phyloP scores from a whole-genome alignment of 2,113 vertebrate species.

The Salvator merianae region DNA sequence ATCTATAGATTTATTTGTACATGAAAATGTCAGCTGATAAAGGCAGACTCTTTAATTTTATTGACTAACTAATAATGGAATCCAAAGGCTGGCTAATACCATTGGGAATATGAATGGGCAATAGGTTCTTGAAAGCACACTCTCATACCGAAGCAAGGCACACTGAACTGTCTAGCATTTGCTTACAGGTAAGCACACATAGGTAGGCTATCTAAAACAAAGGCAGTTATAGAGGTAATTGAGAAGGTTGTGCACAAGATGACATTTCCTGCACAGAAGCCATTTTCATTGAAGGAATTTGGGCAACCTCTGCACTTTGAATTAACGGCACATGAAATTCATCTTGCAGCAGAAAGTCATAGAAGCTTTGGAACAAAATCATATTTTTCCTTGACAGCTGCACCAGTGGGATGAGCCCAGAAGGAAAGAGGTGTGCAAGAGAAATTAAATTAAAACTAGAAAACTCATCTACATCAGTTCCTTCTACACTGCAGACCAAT shows the following conservation, averaged over 20 bases:
- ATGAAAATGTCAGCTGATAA: neutral
- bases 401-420: neutral
- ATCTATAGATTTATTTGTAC: slow-evolving; percentile 4
- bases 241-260: neutral
- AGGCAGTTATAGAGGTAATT: neutral
- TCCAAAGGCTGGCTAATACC: neutral
- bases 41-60: neutral
- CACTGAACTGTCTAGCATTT: neutral
- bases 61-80: neutral
- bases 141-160: neutral
- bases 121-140: neutral
- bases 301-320: neutral
- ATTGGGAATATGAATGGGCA: neutral
- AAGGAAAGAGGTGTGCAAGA: neutral
- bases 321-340: neutral
- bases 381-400: neutral
- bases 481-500: neutral
- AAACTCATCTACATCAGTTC: neutral
- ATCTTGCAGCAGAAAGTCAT: neutral
- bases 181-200: neutral
- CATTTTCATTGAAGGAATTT: neutral
- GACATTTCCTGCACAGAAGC: neutral
- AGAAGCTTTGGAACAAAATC: neutral
- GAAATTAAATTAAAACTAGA: neutral
- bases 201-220: neutral